Base-by-base conservation (phyloP, 2,797 vertebrate species). In the Dromococcyx pavoninus region DNA sequence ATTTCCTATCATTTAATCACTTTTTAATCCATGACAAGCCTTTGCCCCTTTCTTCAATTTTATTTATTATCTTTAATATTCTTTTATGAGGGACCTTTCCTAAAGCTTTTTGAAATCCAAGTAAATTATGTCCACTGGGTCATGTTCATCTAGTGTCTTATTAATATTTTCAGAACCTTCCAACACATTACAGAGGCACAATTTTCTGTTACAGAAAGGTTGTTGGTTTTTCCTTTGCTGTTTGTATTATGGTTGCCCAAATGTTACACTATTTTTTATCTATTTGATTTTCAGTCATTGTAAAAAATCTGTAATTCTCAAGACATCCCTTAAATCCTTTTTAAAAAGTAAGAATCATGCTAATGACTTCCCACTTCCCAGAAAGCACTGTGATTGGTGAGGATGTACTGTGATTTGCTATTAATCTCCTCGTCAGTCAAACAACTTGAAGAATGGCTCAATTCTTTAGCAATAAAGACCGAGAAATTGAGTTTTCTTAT, bases 41-140 rank as follows among this genome's bases (percentile, higher is more conserved):
- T 96, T 95, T 96, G 91, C 93, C 93, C 91, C 96, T 96, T 96
- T 93, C 95, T 95, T 94, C 97, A 96, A 93, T 95, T 95, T 96
- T 96, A 97, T 97, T 97, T 97, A 97, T 97, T 95, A 81, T 85
- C 95, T 97, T 97, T 97, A 97, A 97, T 97, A 96, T 97, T 97
- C 95, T 97, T 97, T 97, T 97, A 97, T 93, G 96, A 90, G 94
- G 84, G 93, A 95, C 95, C 80, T 96, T 96, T 97, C 92, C 94
- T 93, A 94, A 96, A 95, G 96, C 94, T 97, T 97, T 96, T 93
- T 94, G 93, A 97, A 96, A 96, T 94, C 64, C 66, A 91, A 97
- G 91, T 95, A 97, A 97, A 96, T 97, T 94, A 97, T 94, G 86
- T 97, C 89, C 86, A 93, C 79, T 88, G 86, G 94, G 95, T 97